These are phyloP conservation scores for Euura saliciscinereae DNA, from an alignment of 1,140 invertebrate genomes.

Conservation along the genomic window DNA sequence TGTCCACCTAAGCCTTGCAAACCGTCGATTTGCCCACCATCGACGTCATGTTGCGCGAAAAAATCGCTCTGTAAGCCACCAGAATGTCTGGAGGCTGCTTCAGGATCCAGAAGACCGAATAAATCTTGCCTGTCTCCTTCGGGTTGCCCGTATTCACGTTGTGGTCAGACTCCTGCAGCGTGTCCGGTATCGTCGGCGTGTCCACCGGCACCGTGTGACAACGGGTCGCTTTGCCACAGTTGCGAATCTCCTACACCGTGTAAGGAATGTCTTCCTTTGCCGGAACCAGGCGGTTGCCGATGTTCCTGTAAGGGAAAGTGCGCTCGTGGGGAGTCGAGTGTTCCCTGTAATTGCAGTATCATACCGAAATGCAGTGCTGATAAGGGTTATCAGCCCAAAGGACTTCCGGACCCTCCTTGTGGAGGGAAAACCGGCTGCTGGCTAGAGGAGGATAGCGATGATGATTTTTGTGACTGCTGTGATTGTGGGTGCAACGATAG, in stretches of 20 bases:
- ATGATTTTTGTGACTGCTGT: conserved; percentile 42
- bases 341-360: conserved; percentile 23
- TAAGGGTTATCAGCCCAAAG: conserved; percentile 9
- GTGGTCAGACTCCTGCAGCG: not conserved
- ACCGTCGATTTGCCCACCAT: not conserved
- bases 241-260: conserved; percentile 7
- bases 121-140: not conserved
- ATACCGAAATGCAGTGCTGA: conserved; percentile 6
- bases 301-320: conserved; percentile 31
- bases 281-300: conserved; percentile 15
- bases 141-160: not conserved
- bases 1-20: not conserved
- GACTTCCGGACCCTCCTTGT: not conserved
- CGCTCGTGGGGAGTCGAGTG: conserved; percentile 1
- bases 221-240: not conserved
- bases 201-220: not conserved
- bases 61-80: conserved; percentile 8
- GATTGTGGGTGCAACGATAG: conserved; percentile 28
- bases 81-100: not conserved
- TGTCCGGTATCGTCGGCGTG: not conserved
- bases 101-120: not conserved
- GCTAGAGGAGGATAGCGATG: conserved; percentile 22
- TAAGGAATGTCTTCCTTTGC: conserved; percentile 1
- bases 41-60: not conserved
- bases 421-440: not conserved